Evolutionary conservation across 2,797 vertebrate genomes (phyloP), one percentile per base, ranked within the genome.

Genomic region (Siniperca undulata): DNA sequence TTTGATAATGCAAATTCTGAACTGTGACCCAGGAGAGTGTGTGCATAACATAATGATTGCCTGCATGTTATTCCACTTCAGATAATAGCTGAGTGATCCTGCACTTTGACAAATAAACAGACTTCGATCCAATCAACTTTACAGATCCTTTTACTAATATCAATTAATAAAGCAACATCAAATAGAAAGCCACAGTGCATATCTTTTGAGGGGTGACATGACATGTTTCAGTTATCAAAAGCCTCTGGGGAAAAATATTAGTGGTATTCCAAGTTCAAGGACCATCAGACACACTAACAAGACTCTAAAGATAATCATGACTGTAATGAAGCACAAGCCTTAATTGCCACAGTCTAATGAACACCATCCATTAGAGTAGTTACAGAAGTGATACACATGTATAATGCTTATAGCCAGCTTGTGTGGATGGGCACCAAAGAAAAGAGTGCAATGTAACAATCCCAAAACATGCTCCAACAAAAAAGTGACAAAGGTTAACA

Each of bases 281-380:
- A 78, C 64, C 75, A 76, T 81, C 78, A 69, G 69, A 73, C n/a
- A 58, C 62, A 38, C 56, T 78, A 80, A 80, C 44, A 80, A 76
- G 72, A 84, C 67, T 71, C 20, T 58, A 76, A 87, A 85, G 88
- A 69, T 60, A 50, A 70, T 82, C 46, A 58, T 40, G 52, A 48
- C 12, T 67, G 40, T 22, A 81, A 82, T 85, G 36, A 87, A 75
- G 70, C 36, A 75, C 56, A 61, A 53, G 69, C 40, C 22, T 61
- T 79, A 52, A 73, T 59, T 64, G 48, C 61, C 52, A 65, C 61
- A 27, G 65, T 70, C 52, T 82, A 74, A 88, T 79, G 22, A 82
- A 78, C 24, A 11, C 9, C 14, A 78, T 71, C 52, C 50, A 74
- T 79, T 69, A 52, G 24, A 77, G 81, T 14, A 48, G 74, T 48